Base-by-base conservation (phyloP, 2,113 vertebrate genomes). In the Alethe castanea region DNA sequence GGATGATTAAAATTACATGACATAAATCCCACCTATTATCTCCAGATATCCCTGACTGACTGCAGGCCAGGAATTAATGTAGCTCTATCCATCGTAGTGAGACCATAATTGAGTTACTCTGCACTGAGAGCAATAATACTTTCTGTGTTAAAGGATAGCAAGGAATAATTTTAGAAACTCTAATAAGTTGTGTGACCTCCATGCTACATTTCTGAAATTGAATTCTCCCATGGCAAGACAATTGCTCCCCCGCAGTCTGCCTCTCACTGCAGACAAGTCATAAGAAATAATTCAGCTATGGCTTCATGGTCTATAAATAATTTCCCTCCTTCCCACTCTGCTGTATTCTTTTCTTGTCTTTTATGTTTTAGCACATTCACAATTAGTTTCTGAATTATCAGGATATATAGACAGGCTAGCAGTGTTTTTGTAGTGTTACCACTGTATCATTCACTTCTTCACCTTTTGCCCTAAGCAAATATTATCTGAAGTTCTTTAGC, bases 101-200 rank as follows among this genome's bases (percentile, higher is more conserved):
- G 65, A 64, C 44, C 36, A 17, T 94, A 89, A 94, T 91, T 94
- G 77, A 95, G 94, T 81, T 92, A 81, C 60, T 44, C 80, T 73
- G 62, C 81, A 81, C 42, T 66, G 94, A 94, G 72, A 86, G 80
- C 67, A 92, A 52, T 93, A 95, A 95, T 92, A 86, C 92, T 96
- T 95, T 92, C 71, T 61, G 59, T 81, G 72, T 81, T 95, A 92
- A 89, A 67, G 91, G 77, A 96, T 94, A 62, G 67, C 86, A 89
- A 81, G 69, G 80, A 78, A 96, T 97, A 96, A 96, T 95, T 95
- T 96, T 95, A 94, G 96, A 92, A 96, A 84, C 80, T 94, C 61
- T 96, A 94, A 96, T 96, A 95, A 95, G 86, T 66, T 92, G 52
- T 95, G 81, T 96, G 92, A 96, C 95, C 91, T 95, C 95, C 89